Percentiles rank a stretch among this genome's conserved stretches.
Evolutionary conservation across 2,113 vertebrate genomes (phyloP).

Genomic region (Caretta caretta): DNA sequence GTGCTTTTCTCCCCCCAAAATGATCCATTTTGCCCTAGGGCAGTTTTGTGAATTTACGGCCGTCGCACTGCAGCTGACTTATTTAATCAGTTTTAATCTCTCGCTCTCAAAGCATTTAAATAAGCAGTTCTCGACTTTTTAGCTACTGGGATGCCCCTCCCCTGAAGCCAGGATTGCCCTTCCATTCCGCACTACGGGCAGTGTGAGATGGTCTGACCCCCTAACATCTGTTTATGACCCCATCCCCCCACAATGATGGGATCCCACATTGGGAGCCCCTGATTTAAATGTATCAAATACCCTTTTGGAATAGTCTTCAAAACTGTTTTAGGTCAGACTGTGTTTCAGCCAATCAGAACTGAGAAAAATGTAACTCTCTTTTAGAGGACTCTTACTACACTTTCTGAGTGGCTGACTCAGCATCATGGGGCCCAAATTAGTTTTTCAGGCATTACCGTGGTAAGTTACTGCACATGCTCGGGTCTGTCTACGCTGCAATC

Average conservation of each 20-base stretch:
- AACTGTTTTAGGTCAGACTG: neutral
- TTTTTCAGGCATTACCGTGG: neutral
- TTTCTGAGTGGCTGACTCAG: neutral
- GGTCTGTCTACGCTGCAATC: neutral
- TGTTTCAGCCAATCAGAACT: neutral
- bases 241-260: neutral
- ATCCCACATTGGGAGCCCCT: neutral
- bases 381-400: neutral
- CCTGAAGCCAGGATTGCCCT: neutral
- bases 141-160: neutral
- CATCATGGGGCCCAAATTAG: neutral
- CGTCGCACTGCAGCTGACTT: neutral
- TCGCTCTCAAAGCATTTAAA: neutral
- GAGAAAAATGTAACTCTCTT: neutral
- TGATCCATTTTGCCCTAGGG: neutral
- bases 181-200: neutral
- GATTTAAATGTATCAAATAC: neutral
- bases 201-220: neutral
- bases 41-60: neutral
- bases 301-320: neutral
- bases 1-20: neutral
- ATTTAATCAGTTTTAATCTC: neutral
- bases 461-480: neutral
- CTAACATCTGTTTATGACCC: neutral
- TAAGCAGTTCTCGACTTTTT: neutral